A percentile compares a stretch with the other conserved stretches of the same genome.
phyloP scores from a whole-genome alignment of 2,113 vertebrate species.

The Ibidorhyncha struthersii region DNA sequence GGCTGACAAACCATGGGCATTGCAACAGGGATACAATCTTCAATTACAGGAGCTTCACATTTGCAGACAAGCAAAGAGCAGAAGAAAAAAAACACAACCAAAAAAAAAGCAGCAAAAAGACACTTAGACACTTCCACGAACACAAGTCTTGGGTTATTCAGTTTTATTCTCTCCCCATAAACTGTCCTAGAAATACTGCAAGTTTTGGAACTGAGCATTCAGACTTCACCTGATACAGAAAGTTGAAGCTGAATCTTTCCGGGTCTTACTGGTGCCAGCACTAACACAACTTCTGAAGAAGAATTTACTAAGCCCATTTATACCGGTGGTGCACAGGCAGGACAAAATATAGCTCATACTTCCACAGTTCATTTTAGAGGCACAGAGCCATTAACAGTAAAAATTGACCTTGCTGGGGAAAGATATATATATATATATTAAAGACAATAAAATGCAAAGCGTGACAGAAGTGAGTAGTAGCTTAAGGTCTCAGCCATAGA shows the following conservation, averaged over 20 bases:
- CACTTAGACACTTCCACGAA: background rate
- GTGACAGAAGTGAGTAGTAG: background rate
- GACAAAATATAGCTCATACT: background rate
- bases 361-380: background rate
- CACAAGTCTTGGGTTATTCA: background rate
- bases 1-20: background rate
- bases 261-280: background rate
- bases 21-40: background rate
- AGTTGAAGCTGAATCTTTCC: background rate
- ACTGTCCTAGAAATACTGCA: background rate
- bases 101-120: background rate
- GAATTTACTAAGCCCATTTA: background rate
- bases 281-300: background rate
- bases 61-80: background rate
- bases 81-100: background rate
- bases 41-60: background rate
- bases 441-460: background rate
- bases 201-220: background rate
- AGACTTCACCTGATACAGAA: background rate
- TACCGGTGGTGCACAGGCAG: background rate
- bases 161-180: background rate
- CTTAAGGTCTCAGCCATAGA: background rate
- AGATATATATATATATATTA: background rate
- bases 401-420: background rate
- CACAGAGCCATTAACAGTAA: background rate